Evolutionary conservation across 2,113 vertebrate genomes (phyloP).

Genomic region (Pithys albifrons): DNA sequence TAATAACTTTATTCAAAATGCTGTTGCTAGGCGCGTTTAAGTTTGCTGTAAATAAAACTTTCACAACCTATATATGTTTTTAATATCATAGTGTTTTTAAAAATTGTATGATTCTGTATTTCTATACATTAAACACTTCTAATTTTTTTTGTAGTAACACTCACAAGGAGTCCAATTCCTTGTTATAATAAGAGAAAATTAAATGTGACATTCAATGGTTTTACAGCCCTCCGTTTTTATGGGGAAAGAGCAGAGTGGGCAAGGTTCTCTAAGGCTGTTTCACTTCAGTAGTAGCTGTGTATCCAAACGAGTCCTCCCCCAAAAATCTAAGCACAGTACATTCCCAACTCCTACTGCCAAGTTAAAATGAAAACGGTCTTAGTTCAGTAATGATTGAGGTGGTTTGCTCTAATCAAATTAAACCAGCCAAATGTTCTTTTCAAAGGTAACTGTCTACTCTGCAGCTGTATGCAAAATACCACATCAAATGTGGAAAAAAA

Average conservation of each 20-base stretch:
- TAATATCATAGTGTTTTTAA: not conserved
- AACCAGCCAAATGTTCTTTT: conserved; percentile 84
- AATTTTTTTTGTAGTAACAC: not conserved
- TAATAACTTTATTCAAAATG: not conserved
- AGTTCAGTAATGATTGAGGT: conserved; percentile 85
- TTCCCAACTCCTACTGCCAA: conserved; percentile 84
- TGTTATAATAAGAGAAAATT: not conserved
- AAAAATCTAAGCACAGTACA: conserved; percentile 76
- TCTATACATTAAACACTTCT: not conserved
- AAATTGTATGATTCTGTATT: not conserved
- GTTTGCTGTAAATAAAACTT: not conserved
- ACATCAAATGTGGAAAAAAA: conserved; percentile 78
- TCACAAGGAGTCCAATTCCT: not conserved
- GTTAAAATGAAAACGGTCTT: conserved; percentile 85
- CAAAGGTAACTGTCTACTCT: conserved; percentile 86
- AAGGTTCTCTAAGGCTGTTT: conserved; percentile 52
- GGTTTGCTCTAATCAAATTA: conserved; percentile 86
- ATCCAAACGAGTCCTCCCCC: conserved; percentile 59
- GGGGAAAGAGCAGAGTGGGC: not conserved
- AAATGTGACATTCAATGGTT: not conserved
- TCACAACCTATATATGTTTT: not conserved
- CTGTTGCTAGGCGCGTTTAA: not conserved
- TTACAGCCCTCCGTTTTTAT: not conserved
- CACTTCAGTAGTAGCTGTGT: conserved; percentile 49
- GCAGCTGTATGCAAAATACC: conserved; percentile 89